Evolutionary conservation across 2,113 vertebrate species (phyloP), one percentile per base, ranked within the genome.

Genomic region (Vidua macroura): DNA sequence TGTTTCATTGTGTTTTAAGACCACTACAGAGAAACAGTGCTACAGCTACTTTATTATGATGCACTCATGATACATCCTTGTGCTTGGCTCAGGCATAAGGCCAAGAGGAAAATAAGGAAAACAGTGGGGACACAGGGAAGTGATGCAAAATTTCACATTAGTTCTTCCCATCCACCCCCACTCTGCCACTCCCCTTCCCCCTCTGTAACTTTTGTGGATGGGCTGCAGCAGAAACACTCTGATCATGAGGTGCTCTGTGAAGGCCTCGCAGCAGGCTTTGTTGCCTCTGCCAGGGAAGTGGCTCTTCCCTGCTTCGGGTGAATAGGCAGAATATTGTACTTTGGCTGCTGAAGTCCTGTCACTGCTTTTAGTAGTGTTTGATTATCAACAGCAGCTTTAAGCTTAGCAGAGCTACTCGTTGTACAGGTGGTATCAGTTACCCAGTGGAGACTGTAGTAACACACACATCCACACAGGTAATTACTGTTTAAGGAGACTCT

Each of bases 321-420:
- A 17, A 8, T 0, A 5, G 0, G 2, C 33, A 44, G 43, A 79
- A 6, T 4, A 7, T 16, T 0, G 2, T 25, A 31, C 41, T 52
- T 43, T 2, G 25, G 22, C 44, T n/a, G 24, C n/a, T 44, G 46
- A n/a, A 67, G 24, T 16, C 43, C 6, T 8, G 22, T 15, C 28
- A 8, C 19, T 51, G 72, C 27, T 53, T 79, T 75, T 58, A 23
- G 48, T 2, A 43, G 35, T 72, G 24, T 20, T 31, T 69, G 21
- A 25, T 77, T 64, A 67, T 8, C 44, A 43, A 31, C 13, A 46
- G 41, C 46, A 9, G 35, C 22, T 51, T 53, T 33, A 39, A 64
- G n/a, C 22, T 70, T n/a, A 49, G 37, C 30, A 48, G 48, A 67
- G 35, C 56, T 67, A 11, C 53, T 68, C 6, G 11, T 43, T 72